Evolutionary conservation across 2,888 invertebrate genomes (phyloP), one percentile per base, ranked within the genome.

Genomic region (Scaptomyza polygonia): DNA sequence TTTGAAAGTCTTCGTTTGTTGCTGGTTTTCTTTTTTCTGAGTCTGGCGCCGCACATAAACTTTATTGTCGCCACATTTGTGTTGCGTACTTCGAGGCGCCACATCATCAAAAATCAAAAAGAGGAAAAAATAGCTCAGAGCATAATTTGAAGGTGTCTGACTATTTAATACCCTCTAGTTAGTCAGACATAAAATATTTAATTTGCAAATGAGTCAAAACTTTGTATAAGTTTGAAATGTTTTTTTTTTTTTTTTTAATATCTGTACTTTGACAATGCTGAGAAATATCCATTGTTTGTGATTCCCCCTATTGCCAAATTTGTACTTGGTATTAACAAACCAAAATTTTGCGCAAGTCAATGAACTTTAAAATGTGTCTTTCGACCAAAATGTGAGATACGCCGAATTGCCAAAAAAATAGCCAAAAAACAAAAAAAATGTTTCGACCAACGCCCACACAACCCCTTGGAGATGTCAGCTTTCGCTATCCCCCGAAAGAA

Each of bases 81-180:
- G 86, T 79, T 88, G 88, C 88, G 88, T 88, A 81, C 83, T 86
- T 81, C 43, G 67, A 55, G 88, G 85, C 88, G 88, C 88, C 88
- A 58, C 48, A 49, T 62, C 64, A 62, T 48, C 62, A 67, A 65
- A 49, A 57, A 43, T 29, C 39, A 55, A 47, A 57, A 69, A 48
- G 11, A 9, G 4, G 11, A 21, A 8, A 9, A 18, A 32, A 18
- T 18, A 32, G 18, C 7, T 12, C 3, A n/a, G 30, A 4, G 29
- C 3, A 18, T 1, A 3, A 7, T 11, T 53, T 6, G 0, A 29
- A 9, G 18, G 11, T 42, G 52, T 4, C 9, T 4, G 21, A 30
- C 21, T n/a, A 7, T 1, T 2, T 43, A 12, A 30, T 30, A 49
- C 25, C 14, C 52, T 18, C 3, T 39, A 18, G 4, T n/a, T 12